Evolutionary conservation across 2,113 vertebrate species (phyloP), one percentile per base, ranked within the genome.

Genomic region (Platanista minor): DNA sequence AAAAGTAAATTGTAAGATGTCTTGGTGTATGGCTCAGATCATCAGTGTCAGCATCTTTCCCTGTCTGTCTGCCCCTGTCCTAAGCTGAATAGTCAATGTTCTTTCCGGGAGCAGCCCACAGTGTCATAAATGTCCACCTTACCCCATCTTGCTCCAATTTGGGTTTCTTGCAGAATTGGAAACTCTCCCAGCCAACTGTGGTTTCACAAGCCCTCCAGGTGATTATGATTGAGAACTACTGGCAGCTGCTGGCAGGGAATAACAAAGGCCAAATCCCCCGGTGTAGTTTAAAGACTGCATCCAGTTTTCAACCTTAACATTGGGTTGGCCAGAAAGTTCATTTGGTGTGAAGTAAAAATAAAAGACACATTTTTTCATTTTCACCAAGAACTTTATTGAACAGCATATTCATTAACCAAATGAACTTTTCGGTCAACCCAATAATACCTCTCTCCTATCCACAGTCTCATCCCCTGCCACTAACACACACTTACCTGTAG

Each of bases 11-110:
- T 46, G 20, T 3, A 36, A 18, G 36, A 46, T 36, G 31, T 21
- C 9, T 41, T 33, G 4, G 21, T 71, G 20, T 49, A 1, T 8
- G 36, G 18, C 11, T 78, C 43, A 62, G 12, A 39, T 18, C 17
- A 3, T 6, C 25, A 8, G 4, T 9, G 7, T 3, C 39, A 8
- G 11, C 2, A 8, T 15, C 25, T 31, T 36, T 78, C 17, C 8
- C 21, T 15, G 12, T 18, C 14, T 36, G 21, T n/a, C 39, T 25
- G 11, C 3, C 17, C 17, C 20, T n/a, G 33, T 4, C 29, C 13
- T 8, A 18, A 31, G 27, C 14, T 52, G 6, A 33, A 5, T 3
- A 52, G 10, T 39, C 46, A 13, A 36, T 8, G 17, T 43, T 25
- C 43, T 67, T 92, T 15, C 20, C 27, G 39, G 31, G 7, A 72